Base-by-base conservation (phyloP, 2,888 invertebrate species). In the Parnassius mnemosyne region DNA sequence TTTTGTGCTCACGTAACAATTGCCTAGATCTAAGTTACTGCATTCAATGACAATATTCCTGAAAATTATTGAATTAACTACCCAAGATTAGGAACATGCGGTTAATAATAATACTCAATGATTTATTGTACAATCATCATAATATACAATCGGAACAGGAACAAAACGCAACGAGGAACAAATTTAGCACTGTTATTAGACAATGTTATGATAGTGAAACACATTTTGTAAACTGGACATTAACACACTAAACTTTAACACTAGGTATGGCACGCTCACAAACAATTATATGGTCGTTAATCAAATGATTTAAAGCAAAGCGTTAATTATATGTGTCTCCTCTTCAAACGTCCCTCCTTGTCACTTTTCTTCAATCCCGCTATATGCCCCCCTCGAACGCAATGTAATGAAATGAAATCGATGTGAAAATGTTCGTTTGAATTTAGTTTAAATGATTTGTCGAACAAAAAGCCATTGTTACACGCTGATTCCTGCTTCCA, bases 181-280 rank as follows among this genome's bases (percentile, higher is more conserved):
- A 34, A 50, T 25, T n/a, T n/a, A 54, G 49, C 54, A 25, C n/a
- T 57, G 16, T 51, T 53, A 46, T 16, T 53, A 44, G 20, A 50
- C 25, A 57, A 50, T 44, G 20, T 50, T 13, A 25, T 25, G 57
- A 53, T 11, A 13, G 12, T 49, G 10, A 57, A 62, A 25, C 47
- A 62, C 20, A 50, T 42, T 57, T 54, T 50, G 25, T 9, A 3
- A 41, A 42, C 20, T 46, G 42, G 46, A 57, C 57, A 47, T 34
- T 42, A 47, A 42, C 12, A 47, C 20, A 16, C 41, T 53, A 58
- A 57, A 63, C 47, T 59, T 50, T 44, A 7, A 50, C 75, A 76
- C 71, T 68, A 77, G 83, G 85, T 83, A 84, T 80, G 78, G 83
- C 86, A 85, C 89, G 89, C 89, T 89, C 88, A 89, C 88, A 75